Evolutionary conservation across 30 jellyfish, hydroid and myxozoan genomes (phyloP).

Genomic region (Pseudorhiza aurosa): DNA sequence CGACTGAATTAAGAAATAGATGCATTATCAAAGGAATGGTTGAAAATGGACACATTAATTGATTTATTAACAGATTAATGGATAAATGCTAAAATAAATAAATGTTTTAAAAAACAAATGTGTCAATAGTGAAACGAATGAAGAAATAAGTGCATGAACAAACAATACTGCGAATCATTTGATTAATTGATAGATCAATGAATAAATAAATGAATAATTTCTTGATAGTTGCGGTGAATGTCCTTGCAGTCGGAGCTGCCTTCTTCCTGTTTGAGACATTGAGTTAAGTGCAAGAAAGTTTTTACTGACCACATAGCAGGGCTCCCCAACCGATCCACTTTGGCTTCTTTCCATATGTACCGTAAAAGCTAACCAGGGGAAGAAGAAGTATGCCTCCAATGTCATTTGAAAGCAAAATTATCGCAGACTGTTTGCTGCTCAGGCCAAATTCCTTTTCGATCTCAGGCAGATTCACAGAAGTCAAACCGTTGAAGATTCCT

Average conservation of each 20-base stretch:
- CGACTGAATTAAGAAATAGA: too few relatives aligned
- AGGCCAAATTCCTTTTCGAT: slow-evolving; percentile 92
- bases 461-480: slow-evolving; percentile 52
- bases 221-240: neutral
- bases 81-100: neutral
- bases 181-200: neutral
- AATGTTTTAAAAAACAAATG: neutral
- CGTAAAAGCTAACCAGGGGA: slow-evolving; percentile 78
- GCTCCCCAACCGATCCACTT: slow-evolving; percentile 83
- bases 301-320: neutral
- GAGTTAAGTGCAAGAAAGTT: too few relatives aligned
- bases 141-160: neutral
- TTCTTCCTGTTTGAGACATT: too few relatives aligned
- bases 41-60: neutral
- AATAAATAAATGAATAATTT: neutral
- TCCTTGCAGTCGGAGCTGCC: neutral
- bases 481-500: slow-evolving; percentile 51
- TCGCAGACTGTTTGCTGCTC: slow-evolving; percentile 70
- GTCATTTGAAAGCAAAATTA: slow-evolving; percentile 78
- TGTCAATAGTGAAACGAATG: neutral
- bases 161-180: neutral
- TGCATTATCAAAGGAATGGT: too few relatives aligned
- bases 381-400: slow-evolving; percentile 71
- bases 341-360: slow-evolving; percentile 73
- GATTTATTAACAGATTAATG: neutral